Evolutionary conservation across 2,113 vertebrate species (phyloP).

Genomic region (Hoplias malabaricus): DNA sequence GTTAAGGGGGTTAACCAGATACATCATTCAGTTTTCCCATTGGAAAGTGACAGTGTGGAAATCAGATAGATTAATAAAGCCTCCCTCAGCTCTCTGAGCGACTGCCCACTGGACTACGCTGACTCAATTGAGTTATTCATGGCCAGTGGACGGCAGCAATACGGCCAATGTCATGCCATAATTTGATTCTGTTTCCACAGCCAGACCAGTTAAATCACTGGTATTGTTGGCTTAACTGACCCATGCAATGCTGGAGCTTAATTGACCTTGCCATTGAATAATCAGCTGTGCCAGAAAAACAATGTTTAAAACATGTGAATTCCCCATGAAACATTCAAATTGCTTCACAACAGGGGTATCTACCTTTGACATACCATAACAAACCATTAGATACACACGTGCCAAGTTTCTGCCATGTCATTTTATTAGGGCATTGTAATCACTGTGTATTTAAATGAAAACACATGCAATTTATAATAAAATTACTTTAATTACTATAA

Average conservation of each 20-base stretch:
- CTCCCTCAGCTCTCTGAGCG: not conserved
- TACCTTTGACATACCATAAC: not conserved
- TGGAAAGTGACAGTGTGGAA: conserved; percentile 31
- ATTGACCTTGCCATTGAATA: conserved; percentile 66
- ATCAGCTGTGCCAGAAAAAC: conserved; percentile 64
- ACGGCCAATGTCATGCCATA: conserved; percentile 32
- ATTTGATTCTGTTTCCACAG: conserved; percentile 53
- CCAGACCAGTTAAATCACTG: conserved; percentile 56
- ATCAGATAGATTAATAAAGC: conserved; percentile 29
- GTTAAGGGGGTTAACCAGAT: not conserved
- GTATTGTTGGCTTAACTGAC: conserved; percentile 62
- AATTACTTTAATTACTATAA: too few species aligned
- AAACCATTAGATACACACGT: not conserved
- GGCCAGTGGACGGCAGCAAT: conserved; percentile 1
- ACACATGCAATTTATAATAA: too few species aligned
- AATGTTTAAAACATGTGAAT: not conserved
- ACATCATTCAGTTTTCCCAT: not conserved
- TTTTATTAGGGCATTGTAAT: too few species aligned
- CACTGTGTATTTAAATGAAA: too few species aligned
- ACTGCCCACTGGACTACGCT: not conserved
- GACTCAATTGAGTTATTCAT: conserved; percentile 39
- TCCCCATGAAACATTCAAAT: not conserved
- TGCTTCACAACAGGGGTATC: not conserved
- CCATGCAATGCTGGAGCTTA: conserved; percentile 40
- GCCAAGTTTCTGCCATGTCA: not conserved